phyloP scores from a whole-genome alignment of 2,113 vertebrate species.

The Sisor rabdophorus region DNA sequence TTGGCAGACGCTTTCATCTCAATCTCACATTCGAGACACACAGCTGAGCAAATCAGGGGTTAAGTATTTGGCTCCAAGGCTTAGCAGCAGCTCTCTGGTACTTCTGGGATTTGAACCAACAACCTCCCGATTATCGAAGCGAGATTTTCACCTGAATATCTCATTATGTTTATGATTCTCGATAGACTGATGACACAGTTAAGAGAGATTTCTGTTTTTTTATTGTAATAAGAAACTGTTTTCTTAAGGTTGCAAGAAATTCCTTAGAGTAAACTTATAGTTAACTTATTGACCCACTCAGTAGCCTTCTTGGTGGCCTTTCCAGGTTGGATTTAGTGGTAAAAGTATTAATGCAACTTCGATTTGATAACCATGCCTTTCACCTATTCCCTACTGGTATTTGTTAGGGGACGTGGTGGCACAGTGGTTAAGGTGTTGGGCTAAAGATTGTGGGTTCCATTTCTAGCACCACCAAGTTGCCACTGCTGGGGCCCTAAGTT shows the following conservation, averaged over 20 bases:
- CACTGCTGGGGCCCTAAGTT: no score
- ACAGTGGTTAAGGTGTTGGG: no score
- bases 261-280: no score
- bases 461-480: no score
- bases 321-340: neutral
- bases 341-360: neutral
- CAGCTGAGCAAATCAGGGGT: neutral
- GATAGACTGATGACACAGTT: neutral
- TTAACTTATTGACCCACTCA: neutral
- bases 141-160: neutral
- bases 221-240: neutral
- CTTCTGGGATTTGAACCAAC: neutral
- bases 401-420: no score
- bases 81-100: neutral
- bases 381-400: no score
- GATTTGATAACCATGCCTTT: neutral
- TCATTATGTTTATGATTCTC: constrained; percentile 5
- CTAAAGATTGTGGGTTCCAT: no score
- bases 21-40: constrained; percentile 5
- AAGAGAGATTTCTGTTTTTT: neutral
- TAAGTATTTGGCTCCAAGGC: neutral
- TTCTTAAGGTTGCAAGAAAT: neutral
- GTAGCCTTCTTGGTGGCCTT: constrained; percentile 8
- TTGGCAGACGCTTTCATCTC: constrained; percentile 9
- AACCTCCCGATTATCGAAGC: neutral